phyloP scores from a whole-genome alignment of 1,140 invertebrate genomes.

The Monochamus saltuarius region DNA sequence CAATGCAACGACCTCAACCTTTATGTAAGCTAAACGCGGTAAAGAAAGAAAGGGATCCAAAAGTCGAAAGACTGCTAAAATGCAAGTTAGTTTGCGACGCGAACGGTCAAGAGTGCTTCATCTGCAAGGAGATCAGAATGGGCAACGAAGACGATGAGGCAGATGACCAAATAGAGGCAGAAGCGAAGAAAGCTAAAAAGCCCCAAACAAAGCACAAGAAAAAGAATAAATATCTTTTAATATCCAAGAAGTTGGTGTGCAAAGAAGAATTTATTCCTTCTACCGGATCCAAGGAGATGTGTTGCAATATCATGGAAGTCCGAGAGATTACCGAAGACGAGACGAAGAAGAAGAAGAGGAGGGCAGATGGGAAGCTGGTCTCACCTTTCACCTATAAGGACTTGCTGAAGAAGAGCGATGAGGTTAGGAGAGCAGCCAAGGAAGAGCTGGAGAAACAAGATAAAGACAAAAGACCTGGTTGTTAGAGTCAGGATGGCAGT shows the following conservation, averaged over 20 bases:
- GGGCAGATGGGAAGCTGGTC: not conserved
- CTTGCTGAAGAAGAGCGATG: conserved; percentile 1
- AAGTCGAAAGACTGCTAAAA: conserved; percentile 8
- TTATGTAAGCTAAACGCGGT: not conserved
- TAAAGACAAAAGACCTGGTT: not conserved
- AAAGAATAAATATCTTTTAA: not conserved
- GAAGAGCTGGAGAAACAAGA: not conserved
- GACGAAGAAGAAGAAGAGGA: not conserved
- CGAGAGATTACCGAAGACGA: not conserved
- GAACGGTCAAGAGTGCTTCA: conserved; percentile 3
- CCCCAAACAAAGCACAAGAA: not conserved
- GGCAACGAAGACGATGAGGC: not conserved
- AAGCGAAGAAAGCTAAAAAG: not conserved
- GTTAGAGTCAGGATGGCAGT: too few relatives aligned
- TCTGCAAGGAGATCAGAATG: conserved; percentile 11
- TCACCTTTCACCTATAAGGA: not conserved
- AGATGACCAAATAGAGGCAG: not conserved
- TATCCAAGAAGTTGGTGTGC: not conserved
- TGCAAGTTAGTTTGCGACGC: conserved; percentile 7
- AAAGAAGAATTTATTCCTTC: too few relatives aligned
- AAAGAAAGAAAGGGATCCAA: too few relatives aligned
- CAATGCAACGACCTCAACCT: not conserved
- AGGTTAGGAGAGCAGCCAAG: not conserved
- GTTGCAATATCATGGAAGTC: conserved; percentile 6
- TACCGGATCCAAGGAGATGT: not conserved